Percentiles rank a stretch among this genome's conserved stretches.
phyloP scores from a whole-genome alignment of 2,797 vertebrate species.

The Darevskia nairensis region DNA sequence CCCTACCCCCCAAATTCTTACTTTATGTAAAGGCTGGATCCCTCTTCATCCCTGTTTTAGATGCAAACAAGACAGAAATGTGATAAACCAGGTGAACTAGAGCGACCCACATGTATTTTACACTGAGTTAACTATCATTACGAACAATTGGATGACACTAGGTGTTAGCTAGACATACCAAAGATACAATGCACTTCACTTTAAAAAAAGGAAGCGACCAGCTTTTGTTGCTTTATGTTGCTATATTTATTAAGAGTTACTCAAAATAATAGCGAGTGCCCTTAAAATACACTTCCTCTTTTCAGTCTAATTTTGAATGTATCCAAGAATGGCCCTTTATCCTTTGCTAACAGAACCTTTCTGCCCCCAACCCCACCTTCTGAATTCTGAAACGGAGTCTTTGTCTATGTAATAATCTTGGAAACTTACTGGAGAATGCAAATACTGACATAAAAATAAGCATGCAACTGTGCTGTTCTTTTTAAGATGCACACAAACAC shows the following conservation, averaged over 20 bases:
- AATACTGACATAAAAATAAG: neutral
- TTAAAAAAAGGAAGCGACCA: neutral
- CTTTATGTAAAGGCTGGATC: neutral
- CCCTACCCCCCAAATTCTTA: neutral
- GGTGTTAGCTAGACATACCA: neutral
- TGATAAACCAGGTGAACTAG: neutral
- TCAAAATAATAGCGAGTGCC: neutral
- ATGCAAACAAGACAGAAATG: neutral
- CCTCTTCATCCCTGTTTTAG: neutral
- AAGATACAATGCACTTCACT: neutral
- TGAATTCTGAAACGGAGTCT: neutral
- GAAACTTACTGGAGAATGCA: neutral
- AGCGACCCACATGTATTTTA: too few relatives aligned
- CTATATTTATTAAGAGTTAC: neutral
- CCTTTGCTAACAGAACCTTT: neutral
- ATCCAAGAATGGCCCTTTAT: neutral
- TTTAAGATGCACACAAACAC: neutral
- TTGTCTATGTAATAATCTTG: neutral
- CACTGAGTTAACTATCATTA: neutral
- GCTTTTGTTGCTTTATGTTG: neutral
- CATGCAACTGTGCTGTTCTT: neutral
- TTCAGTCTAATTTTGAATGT: neutral
- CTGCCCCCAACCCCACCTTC: neutral
- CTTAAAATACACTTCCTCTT: neutral
- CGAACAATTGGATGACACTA: neutral